Evolutionary conservation across 2,888 invertebrate species (phyloP), one percentile per base, ranked within the genome.

Genomic region (Drosophila colorata): DNA sequence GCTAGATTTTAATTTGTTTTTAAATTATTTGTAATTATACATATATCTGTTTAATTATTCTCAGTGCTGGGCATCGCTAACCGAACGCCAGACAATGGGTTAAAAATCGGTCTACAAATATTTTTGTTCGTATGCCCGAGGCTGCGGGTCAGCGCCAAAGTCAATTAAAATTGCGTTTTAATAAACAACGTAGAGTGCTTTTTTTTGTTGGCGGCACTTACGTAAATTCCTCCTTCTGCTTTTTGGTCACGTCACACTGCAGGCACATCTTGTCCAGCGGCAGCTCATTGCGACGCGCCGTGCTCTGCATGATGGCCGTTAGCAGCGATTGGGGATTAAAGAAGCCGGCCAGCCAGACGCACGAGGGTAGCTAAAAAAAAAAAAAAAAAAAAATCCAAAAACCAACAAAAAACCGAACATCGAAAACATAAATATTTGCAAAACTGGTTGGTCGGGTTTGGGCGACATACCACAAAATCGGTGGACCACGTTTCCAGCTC

Each of bases 251-350:
- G 92, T 99, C 99, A 91, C 98, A 98, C 90, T 98, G 98, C 16
- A 99, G 93, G 91, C 98, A 98, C 98, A 99, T 98, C 93, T 98
- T 98, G 92, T 99, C 98, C 44, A 99, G 93, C 0, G 98, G 98
- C 83, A 98, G 93, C 91, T 97, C 97, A 88, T 98, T 97, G 90
- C 96, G 95, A 31, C 98, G 94, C 0, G 98, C 98, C 31, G 98
- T 98, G 88, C 98, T 98, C 93, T 99, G 99, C 98, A 99, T 98
- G 87, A 99, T 98, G 48, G 99, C 98, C 0, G 99, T 99, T 63
- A 99, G 93, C 85, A 99, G 94, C 38, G 98, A 98, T 93, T 99
- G 98, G 0, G 98, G 99, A 92, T 99, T 99, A 93, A 99, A 99
- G 93, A 99, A 98, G n/a, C 98, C 99, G 13, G 97, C 97, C 69